These are phyloP conservation scores for Cololabis saira DNA, from an alignment of 2,113 vertebrate species.

Conservation along the genomic window DNA sequence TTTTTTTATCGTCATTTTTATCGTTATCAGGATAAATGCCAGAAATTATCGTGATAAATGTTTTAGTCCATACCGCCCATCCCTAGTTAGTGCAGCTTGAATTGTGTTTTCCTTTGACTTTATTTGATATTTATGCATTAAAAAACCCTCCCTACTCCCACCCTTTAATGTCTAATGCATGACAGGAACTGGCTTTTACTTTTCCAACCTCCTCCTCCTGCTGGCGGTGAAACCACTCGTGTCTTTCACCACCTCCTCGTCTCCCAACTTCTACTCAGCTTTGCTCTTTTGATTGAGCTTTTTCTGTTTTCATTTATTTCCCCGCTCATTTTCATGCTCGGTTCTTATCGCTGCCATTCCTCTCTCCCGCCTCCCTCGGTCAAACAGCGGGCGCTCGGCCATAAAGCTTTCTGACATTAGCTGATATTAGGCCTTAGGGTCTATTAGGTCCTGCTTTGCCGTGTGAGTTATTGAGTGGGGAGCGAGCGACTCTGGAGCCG, in stretches of 20 bases:
- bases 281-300: constrained; percentile 46
- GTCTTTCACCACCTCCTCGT: constrained; percentile 30
- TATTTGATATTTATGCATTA: no score
- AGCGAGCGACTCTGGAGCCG: constrained; percentile 32
- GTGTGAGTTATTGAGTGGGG: constrained; percentile 58
- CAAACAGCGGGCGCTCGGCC: constrained; percentile 62
- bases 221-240: constrained; percentile 30
- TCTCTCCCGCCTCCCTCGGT: constrained; percentile 11
- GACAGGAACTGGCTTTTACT: no score
- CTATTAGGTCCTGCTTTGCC: constrained; percentile 53
- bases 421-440: constrained; percentile 63
- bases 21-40: no score
- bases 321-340: constrained; percentile 33
- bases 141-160: no score
- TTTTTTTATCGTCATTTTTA: no score
- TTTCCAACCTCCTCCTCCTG: no score
- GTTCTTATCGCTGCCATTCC: constrained; percentile 37
- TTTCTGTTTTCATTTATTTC: constrained; percentile 53
- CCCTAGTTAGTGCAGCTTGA: no score
- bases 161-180: no score
- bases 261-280: constrained; percentile 34
- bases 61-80: no score
- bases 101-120: no score
- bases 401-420: constrained; percentile 69
- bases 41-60: no score